These are phyloP conservation scores for Cephus spinipes DNA, from an alignment of 2,888 invertebrate genomes.

Conservation along the genomic window DNA sequence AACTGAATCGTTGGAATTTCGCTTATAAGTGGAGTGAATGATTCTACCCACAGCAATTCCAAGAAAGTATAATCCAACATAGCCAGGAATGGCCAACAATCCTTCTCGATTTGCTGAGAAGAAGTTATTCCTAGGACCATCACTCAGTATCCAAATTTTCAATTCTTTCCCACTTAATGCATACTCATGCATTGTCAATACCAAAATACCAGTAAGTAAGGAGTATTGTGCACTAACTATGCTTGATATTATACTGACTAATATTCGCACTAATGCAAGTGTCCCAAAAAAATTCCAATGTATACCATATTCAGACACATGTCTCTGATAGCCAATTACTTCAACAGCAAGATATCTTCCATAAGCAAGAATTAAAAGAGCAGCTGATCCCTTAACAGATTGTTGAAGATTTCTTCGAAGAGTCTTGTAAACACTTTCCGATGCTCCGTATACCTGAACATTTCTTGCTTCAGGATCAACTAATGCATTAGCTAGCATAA, in stretches of 20 bases:
- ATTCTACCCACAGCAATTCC: slow-evolving; percentile 75
- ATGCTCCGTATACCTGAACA: slow-evolving; percentile 8
- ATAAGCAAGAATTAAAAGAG: slow-evolving; percentile 73
- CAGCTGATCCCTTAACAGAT: slow-evolving; percentile 62
- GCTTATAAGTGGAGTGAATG: slow-evolving; percentile 60
- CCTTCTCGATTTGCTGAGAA: slow-evolving; percentile 93
- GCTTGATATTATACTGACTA: slow-evolving; percentile 74
- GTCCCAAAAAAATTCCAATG: slow-evolving; percentile 99
- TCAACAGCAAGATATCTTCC: slow-evolving; percentile 73
- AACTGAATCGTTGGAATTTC: too few species aligned
- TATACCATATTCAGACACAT: slow-evolving; percentile 93
- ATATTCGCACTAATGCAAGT: slow-evolving; percentile 83
- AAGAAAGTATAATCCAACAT: slow-evolving; percentile 84
- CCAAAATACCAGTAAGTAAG: slow-evolving; percentile 70
- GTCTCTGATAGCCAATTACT: slow-evolving; percentile 84
- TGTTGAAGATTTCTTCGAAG: slow-evolving; percentile 43
- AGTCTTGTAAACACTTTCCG: neutral
- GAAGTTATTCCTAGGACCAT: slow-evolving; percentile 71
- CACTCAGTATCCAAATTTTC: slow-evolving; percentile 78
- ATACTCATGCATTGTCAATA: slow-evolving; percentile 76
- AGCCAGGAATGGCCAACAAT: slow-evolving; percentile 86
- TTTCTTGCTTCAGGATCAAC: slow-evolving; percentile 73
- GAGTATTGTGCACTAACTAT: slow-evolving; percentile 69
- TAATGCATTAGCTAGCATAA: slow-evolving; percentile 83
- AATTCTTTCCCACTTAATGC: slow-evolving; percentile 72